phyloP scores from a whole-genome alignment of 64 coral and sea anemone species.

The Montipora efflorescens region DNA sequence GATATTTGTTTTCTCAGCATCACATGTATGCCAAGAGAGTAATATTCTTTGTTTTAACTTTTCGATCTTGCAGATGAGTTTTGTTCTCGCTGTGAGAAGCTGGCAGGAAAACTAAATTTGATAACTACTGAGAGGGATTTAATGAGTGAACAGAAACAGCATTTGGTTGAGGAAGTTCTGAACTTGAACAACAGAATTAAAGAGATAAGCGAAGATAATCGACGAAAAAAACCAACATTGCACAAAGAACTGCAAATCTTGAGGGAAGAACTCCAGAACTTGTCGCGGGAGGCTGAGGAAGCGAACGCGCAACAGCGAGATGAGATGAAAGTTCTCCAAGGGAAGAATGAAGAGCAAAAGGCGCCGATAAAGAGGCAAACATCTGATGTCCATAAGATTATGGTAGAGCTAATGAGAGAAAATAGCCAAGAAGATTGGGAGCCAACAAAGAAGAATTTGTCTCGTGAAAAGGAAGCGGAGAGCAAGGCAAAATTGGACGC shows the following conservation, averaged over 20 bases:
- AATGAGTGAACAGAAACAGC: not conserved
- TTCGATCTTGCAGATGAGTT: too few relatives aligned
- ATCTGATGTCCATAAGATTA: too few relatives aligned
- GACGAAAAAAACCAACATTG: constrained; percentile 13
- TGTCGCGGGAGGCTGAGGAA: not conserved
- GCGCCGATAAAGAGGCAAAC: constrained; percentile 10
- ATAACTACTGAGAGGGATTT: not conserved
- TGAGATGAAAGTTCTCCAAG: constrained; percentile 25
- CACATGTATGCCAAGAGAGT: too few relatives aligned
- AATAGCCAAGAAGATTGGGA: too few relatives aligned
- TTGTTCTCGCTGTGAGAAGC: not conserved
- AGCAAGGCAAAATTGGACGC: too few relatives aligned
- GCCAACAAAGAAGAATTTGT: too few relatives aligned
- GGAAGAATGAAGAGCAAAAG: constrained; percentile 10
- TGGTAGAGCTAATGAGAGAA: too few relatives aligned
- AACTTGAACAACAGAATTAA: not conserved
- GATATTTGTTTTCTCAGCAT: too few relatives aligned
- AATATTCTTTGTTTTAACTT: too few relatives aligned
- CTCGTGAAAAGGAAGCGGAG: too few relatives aligned
- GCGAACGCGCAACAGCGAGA: constrained; percentile 12
- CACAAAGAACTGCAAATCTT: constrained; percentile 17
- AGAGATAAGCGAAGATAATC: constrained; percentile 12
- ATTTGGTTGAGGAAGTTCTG: not conserved
- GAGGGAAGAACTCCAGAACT: constrained; percentile 26
- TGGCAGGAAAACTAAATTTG: constrained; percentile 6